Conservation (phyloP, 2,797 vertebrate species). For the Neostethus bicornis region DNA sequence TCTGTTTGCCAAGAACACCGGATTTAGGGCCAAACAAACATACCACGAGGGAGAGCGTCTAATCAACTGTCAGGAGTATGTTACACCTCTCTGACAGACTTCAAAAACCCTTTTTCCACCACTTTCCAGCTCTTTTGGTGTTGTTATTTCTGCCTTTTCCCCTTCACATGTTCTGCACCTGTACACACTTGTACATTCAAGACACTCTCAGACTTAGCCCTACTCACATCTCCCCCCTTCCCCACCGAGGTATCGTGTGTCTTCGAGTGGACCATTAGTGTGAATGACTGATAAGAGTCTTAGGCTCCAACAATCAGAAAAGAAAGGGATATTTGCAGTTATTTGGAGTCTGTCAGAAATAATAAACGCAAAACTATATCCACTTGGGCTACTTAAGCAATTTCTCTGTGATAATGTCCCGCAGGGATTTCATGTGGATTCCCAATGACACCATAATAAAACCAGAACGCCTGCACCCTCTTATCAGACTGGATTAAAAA, state of each 20-base stretch:
- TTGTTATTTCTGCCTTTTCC: neutral
- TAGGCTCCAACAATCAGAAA: slow-evolving; percentile 56
- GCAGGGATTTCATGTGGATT: slow-evolving; percentile 76
- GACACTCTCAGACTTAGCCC: slow-evolving; percentile 27
- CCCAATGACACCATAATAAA: slow-evolving; percentile 83
- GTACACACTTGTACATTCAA: slow-evolving; percentile 33
- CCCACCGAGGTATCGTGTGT: slow-evolving; percentile 68
- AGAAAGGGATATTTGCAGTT: slow-evolving; percentile 75
- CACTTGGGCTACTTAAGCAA: slow-evolving; percentile 83
- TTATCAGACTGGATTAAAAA: slow-evolving; percentile 83
- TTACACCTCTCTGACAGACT: slow-evolving; percentile 24
- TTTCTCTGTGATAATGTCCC: slow-evolving; percentile 78
- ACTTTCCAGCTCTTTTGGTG: neutral
- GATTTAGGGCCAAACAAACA: slow-evolving; percentile 57
- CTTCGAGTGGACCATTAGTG: slow-evolving; percentile 77
- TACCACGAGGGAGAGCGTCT: slow-evolving; percentile 49
- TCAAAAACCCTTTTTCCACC: slow-evolving; percentile 11
- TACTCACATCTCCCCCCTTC: slow-evolving; percentile 4
- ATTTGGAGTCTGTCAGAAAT: slow-evolving; percentile 81
- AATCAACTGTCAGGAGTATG: slow-evolving; percentile 38
- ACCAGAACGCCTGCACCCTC: slow-evolving; percentile 67
- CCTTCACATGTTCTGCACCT: slow-evolving; percentile 36
- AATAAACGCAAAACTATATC: slow-evolving; percentile 81
- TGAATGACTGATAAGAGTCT: slow-evolving; percentile 73
- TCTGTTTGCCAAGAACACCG: slow-evolving; percentile 33